Evolutionary conservation across 2,797 vertebrate genomes (phyloP), one percentile per base, ranked within the genome.

Genomic region (Echeneis naucrates): DNA sequence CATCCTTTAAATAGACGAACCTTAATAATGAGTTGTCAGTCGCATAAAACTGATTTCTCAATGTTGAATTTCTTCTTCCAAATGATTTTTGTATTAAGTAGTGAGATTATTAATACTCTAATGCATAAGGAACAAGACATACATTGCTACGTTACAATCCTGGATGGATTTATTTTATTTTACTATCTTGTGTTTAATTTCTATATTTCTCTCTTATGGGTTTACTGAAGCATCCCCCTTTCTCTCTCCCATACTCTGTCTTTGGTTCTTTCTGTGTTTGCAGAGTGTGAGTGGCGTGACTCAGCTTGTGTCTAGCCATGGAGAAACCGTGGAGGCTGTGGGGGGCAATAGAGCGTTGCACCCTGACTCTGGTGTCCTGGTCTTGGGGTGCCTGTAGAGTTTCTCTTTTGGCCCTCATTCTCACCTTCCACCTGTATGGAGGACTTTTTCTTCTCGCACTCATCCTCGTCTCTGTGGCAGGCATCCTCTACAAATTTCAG

Each of bases 401-500:
- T 87, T 99, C 96, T 75, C 96, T 99, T 59, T 85, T 99, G 87
- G 97, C 97, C 45, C 95, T 99, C 87, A 99, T 99, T 88, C 95
- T 99, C 80, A 99, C 98, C 88, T 99, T 99, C 86, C 97, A 99
- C 81, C 93, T 99, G 64, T 97, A 99, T 0, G 98, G 98, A 62
- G 98, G 98, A 56, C 85, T 97, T 78, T 80, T 97, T 63, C 94
- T 98, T 73, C 95, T 98, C n/a, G 89, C 95, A 57, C 94, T 99
- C 81, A 99, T 99, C 90, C 89, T 98, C 70, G 92, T 95, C 17
- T 99, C 98, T 1, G 96, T 99, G 82, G 96, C 96, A 0, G 98
- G 97, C 62, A 98, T 98, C 89, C 93, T 99, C 2, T 99, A 99
- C 92, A 99, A 98, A 78, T 98, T 98, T 90, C 98, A 99, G 91